phyloP scores from a whole-genome alignment of 2,797 vertebrate species.

The Simalia tracyae region DNA sequence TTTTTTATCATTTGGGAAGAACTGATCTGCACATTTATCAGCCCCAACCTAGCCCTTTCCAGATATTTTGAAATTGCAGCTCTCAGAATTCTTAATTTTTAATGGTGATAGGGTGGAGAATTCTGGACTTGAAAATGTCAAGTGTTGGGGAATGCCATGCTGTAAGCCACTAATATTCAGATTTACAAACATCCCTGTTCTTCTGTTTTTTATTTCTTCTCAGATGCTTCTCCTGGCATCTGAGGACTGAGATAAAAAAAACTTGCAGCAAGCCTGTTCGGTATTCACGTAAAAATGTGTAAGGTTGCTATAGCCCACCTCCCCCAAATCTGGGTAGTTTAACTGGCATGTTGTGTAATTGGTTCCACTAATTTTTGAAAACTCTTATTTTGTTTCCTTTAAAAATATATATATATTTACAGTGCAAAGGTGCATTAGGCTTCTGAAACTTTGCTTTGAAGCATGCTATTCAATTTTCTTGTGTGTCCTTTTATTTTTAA shows the following conservation, averaged over 20 bases:
- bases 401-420: not conserved
- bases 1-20: too few species aligned
- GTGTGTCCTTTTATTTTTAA: too few species aligned
- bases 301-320: slow-evolving; percentile 2
- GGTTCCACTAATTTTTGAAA: not conserved
- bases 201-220: slow-evolving; percentile 32
- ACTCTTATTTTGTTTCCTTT: not conserved
- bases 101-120: too few species aligned
- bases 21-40: too few species aligned
- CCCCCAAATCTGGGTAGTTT: not conserved
- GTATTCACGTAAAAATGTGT: slow-evolving; percentile 34
- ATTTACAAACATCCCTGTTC: not conserved
- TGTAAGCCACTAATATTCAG: too few species aligned
- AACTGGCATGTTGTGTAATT: not conserved
- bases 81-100: too few species aligned
- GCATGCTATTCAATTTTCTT: too few species aligned
- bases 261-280: not conserved
- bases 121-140: too few species aligned
- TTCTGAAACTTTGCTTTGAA: not conserved
- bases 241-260: not conserved
- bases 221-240: not conserved
- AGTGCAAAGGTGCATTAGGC: not conserved
- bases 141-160: too few species aligned
- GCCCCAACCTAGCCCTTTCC: too few species aligned
- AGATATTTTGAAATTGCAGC: too few species aligned